Percentiles rank a stretch among this genome's conserved stretches.
Evolutionary conservation across 2,113 vertebrate species (phyloP).

Genomic region (Etheostoma cragini): DNA sequence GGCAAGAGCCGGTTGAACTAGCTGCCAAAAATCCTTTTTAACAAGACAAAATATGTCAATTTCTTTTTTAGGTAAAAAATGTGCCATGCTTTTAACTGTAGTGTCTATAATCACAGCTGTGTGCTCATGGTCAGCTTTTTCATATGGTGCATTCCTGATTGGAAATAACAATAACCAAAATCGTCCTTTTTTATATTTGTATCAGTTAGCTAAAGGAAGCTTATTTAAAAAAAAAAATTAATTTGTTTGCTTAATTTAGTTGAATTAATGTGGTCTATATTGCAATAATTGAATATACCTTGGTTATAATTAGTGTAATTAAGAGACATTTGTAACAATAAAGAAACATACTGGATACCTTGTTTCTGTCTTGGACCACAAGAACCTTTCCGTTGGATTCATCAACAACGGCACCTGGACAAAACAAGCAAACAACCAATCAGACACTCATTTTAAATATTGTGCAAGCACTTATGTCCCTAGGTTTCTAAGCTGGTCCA

Average conservation of each 20-base stretch:
- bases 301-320: background rate
- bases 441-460: background rate
- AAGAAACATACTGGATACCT: conserved; percentile 76
- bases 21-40: background rate
- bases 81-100: background rate
- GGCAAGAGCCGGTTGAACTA: background rate
- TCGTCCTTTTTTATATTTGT: background rate
- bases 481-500: background rate
- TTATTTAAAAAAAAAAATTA: too few species aligned
- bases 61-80: background rate
- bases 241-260: background rate
- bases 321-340: background rate
- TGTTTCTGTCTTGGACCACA: conserved; percentile 95
- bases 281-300: too few species aligned
- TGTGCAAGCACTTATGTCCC: background rate
- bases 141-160: background rate
- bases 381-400: conserved; percentile 89
- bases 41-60: background rate
- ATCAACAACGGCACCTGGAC: conserved; percentile 92
- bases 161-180: background rate
- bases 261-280: background rate
- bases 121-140: background rate
- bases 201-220: background rate
- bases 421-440: conserved; percentile 7
- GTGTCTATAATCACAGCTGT: background rate